A percentile compares a stretch with the other conserved stretches of the same genome.
Conservation (phyloP, 35 echinoderm and acorn worm genomes). For the Eucidaris tribuloides region DNA sequence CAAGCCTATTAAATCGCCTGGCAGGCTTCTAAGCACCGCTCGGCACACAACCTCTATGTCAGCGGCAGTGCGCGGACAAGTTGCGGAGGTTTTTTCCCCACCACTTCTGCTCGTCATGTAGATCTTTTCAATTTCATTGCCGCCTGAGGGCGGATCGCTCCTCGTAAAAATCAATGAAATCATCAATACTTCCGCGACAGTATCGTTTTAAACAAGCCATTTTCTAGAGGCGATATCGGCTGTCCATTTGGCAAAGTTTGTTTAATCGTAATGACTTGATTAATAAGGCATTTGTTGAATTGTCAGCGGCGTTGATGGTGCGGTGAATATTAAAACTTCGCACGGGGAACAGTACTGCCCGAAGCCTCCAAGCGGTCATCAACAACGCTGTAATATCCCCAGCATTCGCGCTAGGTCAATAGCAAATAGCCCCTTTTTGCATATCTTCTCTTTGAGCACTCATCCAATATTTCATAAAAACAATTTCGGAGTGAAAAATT, state of each 20-base stretch:
- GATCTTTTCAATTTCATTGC: conserved; percentile 26
- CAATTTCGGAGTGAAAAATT: conserved; percentile 28
- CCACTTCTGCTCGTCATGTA: conserved; percentile 1
- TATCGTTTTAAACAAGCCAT: background rate
- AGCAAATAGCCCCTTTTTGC: no score
- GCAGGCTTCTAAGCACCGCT: background rate
- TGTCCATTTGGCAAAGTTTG: conserved; percentile 32
- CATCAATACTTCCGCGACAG: conserved; percentile 12
- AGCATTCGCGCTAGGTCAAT: no score
- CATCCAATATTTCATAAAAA: no score
- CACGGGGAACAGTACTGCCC: no score
- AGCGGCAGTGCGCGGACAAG: no score
- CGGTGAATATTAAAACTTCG: conserved; percentile 10
- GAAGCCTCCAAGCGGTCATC: no score
- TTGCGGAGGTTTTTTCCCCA: no score
- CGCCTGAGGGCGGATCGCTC: conserved; percentile 15
- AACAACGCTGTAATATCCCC: no score
- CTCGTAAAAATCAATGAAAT: conserved; percentile 44
- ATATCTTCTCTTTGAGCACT: no score
- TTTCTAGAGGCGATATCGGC: background rate
- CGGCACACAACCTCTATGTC: background rate
- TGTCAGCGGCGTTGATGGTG: conserved; percentile 3
- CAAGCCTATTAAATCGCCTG: background rate
- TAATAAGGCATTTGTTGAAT: conserved; percentile 55
- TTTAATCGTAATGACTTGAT: conserved; percentile 65